These are phyloP conservation scores for Pseudocheirus occidentalis DNA, from an alignment of 2,797 vertebrate species.

Conservation along the genomic window DNA sequence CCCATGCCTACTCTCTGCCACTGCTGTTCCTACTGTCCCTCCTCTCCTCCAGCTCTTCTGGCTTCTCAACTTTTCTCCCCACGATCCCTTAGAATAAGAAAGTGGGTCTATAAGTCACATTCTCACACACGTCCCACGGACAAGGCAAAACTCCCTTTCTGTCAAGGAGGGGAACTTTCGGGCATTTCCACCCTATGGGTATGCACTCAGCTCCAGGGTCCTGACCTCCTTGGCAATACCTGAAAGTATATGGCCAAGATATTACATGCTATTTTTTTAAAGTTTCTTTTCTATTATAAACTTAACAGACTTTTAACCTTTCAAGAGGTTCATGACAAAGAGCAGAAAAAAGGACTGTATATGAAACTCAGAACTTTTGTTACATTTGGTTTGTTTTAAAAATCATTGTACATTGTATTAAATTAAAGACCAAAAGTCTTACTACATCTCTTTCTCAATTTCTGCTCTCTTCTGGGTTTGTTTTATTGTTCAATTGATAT, in stretches of 20 bases:
- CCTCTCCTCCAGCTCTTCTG: background rate
- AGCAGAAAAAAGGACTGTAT: background rate
- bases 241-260: background rate
- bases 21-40: background rate
- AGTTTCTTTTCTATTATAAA: background rate
- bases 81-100: no score
- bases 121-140: background rate
- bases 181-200: background rate
- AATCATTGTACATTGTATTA: background rate
- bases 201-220: background rate
- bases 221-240: background rate
- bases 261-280: background rate
- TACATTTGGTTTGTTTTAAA: background rate
- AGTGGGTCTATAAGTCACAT: no score
- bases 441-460: background rate
- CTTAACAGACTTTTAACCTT: background rate
- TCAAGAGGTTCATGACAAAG: background rate
- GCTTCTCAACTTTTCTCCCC: no score
- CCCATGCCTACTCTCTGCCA: background rate
- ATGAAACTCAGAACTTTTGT: background rate
- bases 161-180: background rate
- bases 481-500: no score
- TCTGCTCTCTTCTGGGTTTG: background rate
- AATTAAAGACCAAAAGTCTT: background rate
- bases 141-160: background rate